Evolutionary conservation across 1,140 invertebrate genomes (phyloP).

Genomic region (Myzus persicae): DNA sequence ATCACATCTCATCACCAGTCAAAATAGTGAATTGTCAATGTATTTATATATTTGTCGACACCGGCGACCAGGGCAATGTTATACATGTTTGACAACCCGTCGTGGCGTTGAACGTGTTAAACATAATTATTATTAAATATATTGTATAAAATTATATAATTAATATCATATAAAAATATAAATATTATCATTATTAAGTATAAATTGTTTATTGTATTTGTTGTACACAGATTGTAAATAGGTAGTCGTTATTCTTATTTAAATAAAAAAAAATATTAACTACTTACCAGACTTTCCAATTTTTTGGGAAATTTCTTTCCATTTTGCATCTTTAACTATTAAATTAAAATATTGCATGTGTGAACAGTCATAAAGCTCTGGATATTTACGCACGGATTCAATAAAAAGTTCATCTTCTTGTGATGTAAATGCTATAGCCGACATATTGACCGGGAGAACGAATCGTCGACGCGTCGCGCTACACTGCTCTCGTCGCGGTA

Average conservation of each 20-base stretch:
- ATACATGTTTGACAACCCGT: too few relatives aligned
- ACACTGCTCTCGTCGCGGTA: background rate
- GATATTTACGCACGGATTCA: background rate
- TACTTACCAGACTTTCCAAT: background rate
- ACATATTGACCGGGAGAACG: background rate
- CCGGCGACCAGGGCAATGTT: too few relatives aligned
- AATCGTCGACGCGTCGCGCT: background rate
- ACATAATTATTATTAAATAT: too few relatives aligned
- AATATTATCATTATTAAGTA: too few relatives aligned
- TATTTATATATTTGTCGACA: too few relatives aligned
- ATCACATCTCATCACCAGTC: too few relatives aligned
- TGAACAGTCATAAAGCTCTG: slow-evolving; percentile 8
- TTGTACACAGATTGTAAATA: too few relatives aligned
- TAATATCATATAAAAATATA: too few relatives aligned
- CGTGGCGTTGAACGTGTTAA: too few relatives aligned
- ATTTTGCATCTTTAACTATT: background rate
- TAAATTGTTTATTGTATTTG: too few relatives aligned
- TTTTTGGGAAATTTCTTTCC: slow-evolving; percentile 12
- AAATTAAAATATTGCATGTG: background rate
- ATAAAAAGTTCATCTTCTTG: slow-evolving; percentile 22
- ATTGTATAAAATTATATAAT: too few relatives aligned
- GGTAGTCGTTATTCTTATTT: background rate
- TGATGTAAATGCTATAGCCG: background rate
- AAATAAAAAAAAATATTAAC: background rate
- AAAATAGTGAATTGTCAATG: too few relatives aligned